Percentiles rank a stretch among this genome's conserved stretches.
phyloP scores from a whole-genome alignment of 2,113 vertebrate genomes.

The Pitta sordida region DNA sequence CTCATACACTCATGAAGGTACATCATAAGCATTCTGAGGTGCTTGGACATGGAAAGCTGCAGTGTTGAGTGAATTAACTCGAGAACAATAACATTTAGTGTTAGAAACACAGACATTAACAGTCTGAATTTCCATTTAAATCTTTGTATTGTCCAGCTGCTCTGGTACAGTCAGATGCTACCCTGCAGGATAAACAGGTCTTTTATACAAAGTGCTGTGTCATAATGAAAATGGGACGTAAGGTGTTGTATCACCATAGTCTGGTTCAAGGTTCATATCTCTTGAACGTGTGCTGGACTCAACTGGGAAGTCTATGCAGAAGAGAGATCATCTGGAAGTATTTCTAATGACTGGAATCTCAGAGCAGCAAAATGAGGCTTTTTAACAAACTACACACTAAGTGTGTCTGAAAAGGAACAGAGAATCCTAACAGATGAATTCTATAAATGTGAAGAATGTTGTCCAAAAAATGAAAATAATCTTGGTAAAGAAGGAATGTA shows the following conservation, averaged over 20 bases:
- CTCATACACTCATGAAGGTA: neutral
- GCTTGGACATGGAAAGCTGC: neutral
- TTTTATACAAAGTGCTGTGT: neutral
- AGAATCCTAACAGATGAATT: neutral
- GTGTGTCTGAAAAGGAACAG: neutral
- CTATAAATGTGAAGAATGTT: neutral
- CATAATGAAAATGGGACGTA: neutral
- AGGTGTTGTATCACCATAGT: neutral
- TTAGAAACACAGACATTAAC: neutral
- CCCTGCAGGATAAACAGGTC: slow-evolving; percentile 25
- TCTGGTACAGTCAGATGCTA: neutral
- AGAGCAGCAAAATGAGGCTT: neutral
- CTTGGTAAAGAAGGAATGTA: neutral
- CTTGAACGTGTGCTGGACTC: neutral
- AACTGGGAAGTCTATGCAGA: neutral
- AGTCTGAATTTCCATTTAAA: neutral
- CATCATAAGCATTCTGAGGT: neutral
- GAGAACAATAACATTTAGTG: neutral
- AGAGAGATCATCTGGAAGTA: neutral
- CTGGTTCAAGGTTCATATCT: neutral
- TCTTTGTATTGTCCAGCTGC: neutral
- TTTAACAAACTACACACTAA: neutral
- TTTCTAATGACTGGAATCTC: neutral
- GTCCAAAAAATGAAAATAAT: neutral
- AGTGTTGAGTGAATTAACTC: neutral